Conservation (phyloP, 2,797 vertebrate species). For the Dryobates pubescens region DNA sequence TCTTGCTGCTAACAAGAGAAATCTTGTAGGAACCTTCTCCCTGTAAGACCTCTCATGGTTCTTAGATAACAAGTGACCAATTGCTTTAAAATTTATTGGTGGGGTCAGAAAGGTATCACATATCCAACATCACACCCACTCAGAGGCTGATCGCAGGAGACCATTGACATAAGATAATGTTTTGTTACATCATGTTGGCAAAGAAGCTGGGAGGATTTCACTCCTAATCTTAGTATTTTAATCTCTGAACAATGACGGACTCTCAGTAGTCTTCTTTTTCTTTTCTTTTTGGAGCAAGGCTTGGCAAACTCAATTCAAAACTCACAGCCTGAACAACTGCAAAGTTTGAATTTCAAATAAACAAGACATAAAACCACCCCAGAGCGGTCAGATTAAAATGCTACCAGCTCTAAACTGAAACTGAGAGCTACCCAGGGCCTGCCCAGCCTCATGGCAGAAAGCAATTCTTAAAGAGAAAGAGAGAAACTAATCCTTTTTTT, state of each 20-base stretch:
- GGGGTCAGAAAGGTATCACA: not conserved
- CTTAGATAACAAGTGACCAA: not conserved
- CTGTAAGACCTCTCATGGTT: not conserved
- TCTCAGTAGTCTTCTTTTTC: not conserved
- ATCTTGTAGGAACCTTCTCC: not conserved
- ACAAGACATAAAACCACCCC: too few species aligned
- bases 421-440: not conserved
- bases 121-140: not conserved
- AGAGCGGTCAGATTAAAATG: not conserved
- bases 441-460: not conserved
- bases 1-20: not conserved
- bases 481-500: not conserved
- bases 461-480: not conserved
- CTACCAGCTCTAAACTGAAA: not conserved
- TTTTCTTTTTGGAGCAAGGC: not conserved
- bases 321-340: not conserved
- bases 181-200: not conserved
- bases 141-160: not conserved
- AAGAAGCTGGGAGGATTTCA: not conserved
- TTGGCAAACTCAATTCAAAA: not conserved
- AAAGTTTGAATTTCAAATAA: not conserved
- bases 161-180: not conserved
- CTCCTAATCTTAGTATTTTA: not conserved
- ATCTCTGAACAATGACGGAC: not conserved
- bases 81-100: not conserved